Evolutionary conservation across 2,797 vertebrate genomes (phyloP).

Genomic region (Chelonia mydas): DNA sequence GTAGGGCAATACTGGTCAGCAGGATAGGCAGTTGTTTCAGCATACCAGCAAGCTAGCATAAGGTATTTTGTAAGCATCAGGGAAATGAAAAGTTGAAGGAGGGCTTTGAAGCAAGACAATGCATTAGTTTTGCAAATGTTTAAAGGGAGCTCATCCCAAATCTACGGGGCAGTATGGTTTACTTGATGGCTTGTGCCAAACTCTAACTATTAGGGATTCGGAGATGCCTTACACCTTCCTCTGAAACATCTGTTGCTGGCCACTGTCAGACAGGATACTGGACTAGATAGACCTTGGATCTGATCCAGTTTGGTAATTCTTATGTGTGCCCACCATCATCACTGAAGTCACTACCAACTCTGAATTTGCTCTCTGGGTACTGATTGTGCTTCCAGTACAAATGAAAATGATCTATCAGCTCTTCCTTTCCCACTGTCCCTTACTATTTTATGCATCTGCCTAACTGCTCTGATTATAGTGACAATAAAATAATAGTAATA

Average conservation of each 20-base stretch:
- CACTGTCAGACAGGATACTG: not conserved
- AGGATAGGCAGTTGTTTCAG: not conserved
- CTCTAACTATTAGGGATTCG: not conserved
- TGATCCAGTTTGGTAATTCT: constrained; percentile 31
- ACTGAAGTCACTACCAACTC: not conserved
- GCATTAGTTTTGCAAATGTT: not conserved
- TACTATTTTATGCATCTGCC: not conserved
- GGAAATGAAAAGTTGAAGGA: not conserved
- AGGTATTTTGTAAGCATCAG: not conserved
- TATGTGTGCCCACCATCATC: not conserved
- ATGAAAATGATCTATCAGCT: not conserved
- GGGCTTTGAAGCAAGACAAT: not conserved
- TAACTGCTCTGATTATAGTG: not conserved
- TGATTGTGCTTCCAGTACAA: constrained; percentile 19
- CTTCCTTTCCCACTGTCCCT: not conserved
- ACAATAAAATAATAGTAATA: not conserved
- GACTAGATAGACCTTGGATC: not conserved
- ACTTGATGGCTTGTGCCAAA: not conserved
- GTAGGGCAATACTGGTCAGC: not conserved
- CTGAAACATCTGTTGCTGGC: not conserved
- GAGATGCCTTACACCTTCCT: not conserved
- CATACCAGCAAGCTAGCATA: not conserved
- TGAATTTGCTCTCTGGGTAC: constrained; percentile 16
- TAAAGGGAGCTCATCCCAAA: not conserved
- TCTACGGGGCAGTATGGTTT: not conserved